A percentile compares a stretch with the other conserved stretches of the same genome.
These are phyloP conservation scores for Eriosoma lanigerum DNA, from an alignment of 1,140 invertebrate species.

Conservation along the genomic window DNA sequence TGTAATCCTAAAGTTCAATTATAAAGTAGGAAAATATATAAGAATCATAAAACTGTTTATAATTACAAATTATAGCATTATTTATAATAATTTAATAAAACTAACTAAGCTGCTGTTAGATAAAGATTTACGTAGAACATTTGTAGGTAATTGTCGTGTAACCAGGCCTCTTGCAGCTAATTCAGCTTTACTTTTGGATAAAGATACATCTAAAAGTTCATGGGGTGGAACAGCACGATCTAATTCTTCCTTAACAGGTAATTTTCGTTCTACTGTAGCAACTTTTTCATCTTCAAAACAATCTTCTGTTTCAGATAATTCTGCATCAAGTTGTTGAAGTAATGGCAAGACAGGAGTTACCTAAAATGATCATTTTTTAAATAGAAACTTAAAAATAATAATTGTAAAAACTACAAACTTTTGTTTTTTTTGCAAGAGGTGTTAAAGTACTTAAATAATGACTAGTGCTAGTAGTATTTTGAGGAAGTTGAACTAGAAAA, in stretches of 20 bases:
- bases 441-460: constrained; percentile 34
- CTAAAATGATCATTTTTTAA: constrained; percentile 24
- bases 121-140: constrained; percentile 60
- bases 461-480: constrained; percentile 67
- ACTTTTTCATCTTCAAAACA: constrained; percentile 74
- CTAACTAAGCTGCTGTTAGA: constrained; percentile 70
- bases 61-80: no score
- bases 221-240: constrained; percentile 83
- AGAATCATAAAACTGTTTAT: no score
- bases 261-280: constrained; percentile 73
- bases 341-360: constrained; percentile 58
- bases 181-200: constrained; percentile 84
- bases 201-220: constrained; percentile 82
- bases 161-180: constrained; percentile 70
- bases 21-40: no score
- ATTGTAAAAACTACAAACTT: constrained; percentile 1
- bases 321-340: constrained; percentile 66
- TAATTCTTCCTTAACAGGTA: constrained; percentile 74
- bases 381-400: background rate
- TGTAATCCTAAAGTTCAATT: constrained; percentile 8
- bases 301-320: constrained; percentile 72
- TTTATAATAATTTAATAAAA: constrained; percentile 41
- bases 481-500: constrained; percentile 77
- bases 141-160: constrained; percentile 63
- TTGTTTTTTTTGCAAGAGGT: constrained; percentile 22